Evolutionary conservation across 2,113 vertebrate genomes (phyloP).

Genomic region (Chloropsis cyanopogon): DNA sequence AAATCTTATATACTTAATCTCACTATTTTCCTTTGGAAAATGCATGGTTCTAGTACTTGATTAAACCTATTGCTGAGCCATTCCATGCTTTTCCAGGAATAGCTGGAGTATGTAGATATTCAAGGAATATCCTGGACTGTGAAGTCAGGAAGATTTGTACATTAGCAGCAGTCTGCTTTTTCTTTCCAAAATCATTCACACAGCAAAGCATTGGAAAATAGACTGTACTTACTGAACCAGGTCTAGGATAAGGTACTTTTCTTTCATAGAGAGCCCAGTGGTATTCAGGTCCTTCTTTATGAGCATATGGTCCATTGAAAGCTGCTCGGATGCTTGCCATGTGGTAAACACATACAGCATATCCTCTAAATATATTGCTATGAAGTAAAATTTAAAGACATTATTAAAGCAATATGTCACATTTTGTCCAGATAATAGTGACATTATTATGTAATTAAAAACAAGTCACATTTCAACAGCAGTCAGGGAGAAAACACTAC

Average conservation of each 20-base stretch:
- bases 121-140: not conserved
- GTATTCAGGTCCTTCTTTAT: conserved; percentile 89
- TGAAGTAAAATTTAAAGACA: conserved; percentile 18
- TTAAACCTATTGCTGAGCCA: not conserved
- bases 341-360: conserved; percentile 92
- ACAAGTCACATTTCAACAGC: not conserved
- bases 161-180: not conserved
- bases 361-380: conserved; percentile 92
- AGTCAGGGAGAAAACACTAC: not conserved
- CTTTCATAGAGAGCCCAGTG: conserved; percentile 93
- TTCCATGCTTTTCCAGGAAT: not conserved
- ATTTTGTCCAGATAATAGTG: not conserved
- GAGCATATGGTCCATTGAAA: conserved; percentile 94
- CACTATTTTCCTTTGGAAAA: not conserved
- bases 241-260: conserved; percentile 92
- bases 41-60: not conserved
- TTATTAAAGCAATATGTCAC: not conserved
- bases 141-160: not conserved
- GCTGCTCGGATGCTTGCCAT: conserved; percentile 92
- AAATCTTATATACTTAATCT: not conserved
- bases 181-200: not conserved
- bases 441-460: not conserved
- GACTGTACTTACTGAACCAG: conserved; percentile 87
- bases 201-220: not conserved
- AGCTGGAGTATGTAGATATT: not conserved